phyloP scores from a whole-genome alignment of 2,113 vertebrate genomes.

The Sander lucioperca region DNA sequence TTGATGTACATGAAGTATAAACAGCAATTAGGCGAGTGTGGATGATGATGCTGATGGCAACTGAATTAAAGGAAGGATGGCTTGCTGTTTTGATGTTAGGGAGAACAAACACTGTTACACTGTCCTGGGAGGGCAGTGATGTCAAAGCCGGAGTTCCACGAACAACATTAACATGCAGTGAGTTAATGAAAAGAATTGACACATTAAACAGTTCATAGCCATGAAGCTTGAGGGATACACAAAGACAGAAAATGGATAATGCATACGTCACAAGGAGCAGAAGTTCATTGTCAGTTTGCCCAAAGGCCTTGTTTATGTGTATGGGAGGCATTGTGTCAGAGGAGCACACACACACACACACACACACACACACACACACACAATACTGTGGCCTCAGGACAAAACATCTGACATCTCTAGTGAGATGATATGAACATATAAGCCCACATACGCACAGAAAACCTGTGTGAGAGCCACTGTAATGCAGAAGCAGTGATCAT shows the following conservation, averaged over 20 bases:
- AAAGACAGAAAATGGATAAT: slow-evolving; percentile 1
- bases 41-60: slow-evolving; percentile 33
- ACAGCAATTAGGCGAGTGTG: slow-evolving; percentile 50
- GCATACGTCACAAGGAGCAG: slow-evolving; percentile 42
- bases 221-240: slow-evolving; percentile 35
- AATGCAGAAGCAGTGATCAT: slow-evolving; percentile 52
- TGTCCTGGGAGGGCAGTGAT: slow-evolving; percentile 68
- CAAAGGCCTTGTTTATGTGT: slow-evolving; percentile 37
- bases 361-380: slow-evolving; percentile 21
- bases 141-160: slow-evolving; percentile 58
- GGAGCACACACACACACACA: slow-evolving; percentile 18
- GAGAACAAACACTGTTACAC: slow-evolving; percentile 38
- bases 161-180: slow-evolving; percentile 44
- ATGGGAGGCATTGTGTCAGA: slow-evolving; percentile 43
- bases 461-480: slow-evolving; percentile 44
- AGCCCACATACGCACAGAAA: slow-evolving; percentile 54
- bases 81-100: slow-evolving; percentile 49
- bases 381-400: slow-evolving; percentile 51
- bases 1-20: slow-evolving; percentile 31
- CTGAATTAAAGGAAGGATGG: slow-evolving; percentile 30
- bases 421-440: slow-evolving; percentile 58
- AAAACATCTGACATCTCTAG: slow-evolving; percentile 62
- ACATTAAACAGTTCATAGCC: slow-evolving; percentile 42
- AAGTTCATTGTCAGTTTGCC: slow-evolving; percentile 26
- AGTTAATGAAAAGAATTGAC: slow-evolving; percentile 54